A percentile compares a stretch with the other conserved stretches of the same genome.
These are phyloP conservation scores for Hydractinia symbiolongicarpus DNA, from an alignment of 30 jellyfish, hydroid and myxozoan species.

Conservation along the genomic window DNA sequence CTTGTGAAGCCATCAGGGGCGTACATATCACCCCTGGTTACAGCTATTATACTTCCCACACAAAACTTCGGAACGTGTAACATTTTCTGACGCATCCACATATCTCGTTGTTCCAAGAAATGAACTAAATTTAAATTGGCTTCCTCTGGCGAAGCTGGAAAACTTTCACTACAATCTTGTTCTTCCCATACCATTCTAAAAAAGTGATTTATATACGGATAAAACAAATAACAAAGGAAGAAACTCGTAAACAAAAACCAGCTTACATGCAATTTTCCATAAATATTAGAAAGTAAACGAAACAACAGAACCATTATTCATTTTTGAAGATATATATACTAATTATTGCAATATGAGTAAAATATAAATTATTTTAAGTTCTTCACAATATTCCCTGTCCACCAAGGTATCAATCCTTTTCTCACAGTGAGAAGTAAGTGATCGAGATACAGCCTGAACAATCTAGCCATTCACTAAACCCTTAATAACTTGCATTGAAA, in stretches of 20 bases:
- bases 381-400: no score
- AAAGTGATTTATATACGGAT: not conserved
- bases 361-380: no score
- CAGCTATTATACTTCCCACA: slow-evolving; percentile 88
- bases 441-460: no score
- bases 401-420: no score
- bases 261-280: no score
- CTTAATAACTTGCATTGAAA: no score
- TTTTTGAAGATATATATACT: no score
- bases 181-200: slow-evolving; percentile 81
- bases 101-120: slow-evolving; percentile 71
- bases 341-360: no score
- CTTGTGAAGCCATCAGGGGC: slow-evolving; percentile 95
- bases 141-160: slow-evolving; percentile 84
- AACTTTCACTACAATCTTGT: slow-evolving; percentile 54
- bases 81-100: slow-evolving; percentile 52
- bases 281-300: no score
- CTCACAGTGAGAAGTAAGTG: no score
- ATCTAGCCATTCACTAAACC: no score
- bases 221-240: not conserved
- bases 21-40: slow-evolving; percentile 88
- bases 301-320: no score
- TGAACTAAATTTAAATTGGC: slow-evolving; percentile 61
- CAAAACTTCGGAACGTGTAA: slow-evolving; percentile 75
- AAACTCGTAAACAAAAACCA: not conserved